A percentile compares a stretch with the other conserved stretches of the same genome.
Evolutionary conservation across 1,140 invertebrate genomes (phyloP).

Genomic region (Augochlora pura): DNA sequence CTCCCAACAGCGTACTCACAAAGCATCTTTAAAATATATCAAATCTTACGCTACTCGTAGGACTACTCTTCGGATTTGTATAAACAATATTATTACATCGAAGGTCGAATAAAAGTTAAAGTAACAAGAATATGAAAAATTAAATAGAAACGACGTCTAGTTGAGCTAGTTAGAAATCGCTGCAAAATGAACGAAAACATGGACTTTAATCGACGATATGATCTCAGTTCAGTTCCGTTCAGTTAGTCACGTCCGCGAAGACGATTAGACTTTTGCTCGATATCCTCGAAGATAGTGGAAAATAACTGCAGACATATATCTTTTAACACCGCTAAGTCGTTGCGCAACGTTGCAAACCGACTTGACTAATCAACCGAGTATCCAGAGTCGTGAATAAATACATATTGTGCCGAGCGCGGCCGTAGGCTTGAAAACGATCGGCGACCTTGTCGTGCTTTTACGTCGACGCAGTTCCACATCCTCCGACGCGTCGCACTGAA

Average conservation of each 20-base stretch:
- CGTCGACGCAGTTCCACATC: conserved; percentile 32
- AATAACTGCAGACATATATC: not conserved
- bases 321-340: not conserved
- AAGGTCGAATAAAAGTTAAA: too few species aligned
- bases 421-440: conserved; percentile 35
- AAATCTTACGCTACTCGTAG: too few species aligned
- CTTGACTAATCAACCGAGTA: conserved; percentile 14
- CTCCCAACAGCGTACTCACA: too few species aligned
- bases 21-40: too few species aligned
- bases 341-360: not conserved
- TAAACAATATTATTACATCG: too few species aligned
- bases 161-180: too few species aligned
- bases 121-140: too few species aligned
- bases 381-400: not conserved
- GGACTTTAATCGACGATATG: too few species aligned
- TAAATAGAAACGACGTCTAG: too few species aligned
- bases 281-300: not conserved
- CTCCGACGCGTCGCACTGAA: not conserved
- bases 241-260: not conserved
- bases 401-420: not conserved
- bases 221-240: too few species aligned
- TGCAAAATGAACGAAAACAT: too few species aligned
- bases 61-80: too few species aligned
- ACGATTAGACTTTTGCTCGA: not conserved
- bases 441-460: conserved; percentile 31